A percentile compares a stretch with the other conserved stretches of the same genome.
Conservation (phyloP, 2,797 vertebrate species). For the Sarcoramphus papa region DNA sequence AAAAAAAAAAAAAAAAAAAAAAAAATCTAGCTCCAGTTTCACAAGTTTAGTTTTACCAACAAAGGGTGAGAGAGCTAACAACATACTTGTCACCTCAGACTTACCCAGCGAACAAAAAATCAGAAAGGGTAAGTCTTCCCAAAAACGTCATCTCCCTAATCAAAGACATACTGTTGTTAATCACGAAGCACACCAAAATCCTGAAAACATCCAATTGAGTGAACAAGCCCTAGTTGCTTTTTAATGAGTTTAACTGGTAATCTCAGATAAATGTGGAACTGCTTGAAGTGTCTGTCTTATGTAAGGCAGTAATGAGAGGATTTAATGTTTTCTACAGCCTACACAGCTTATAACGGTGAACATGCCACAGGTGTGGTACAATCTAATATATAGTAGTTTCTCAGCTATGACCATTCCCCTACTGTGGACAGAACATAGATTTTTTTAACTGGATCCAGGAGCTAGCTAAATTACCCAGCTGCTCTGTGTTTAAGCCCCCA, state of each 20-base stretch:
- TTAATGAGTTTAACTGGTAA: slow-evolving; percentile 68
- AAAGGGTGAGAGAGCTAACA: not conserved
- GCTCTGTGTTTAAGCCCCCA: slow-evolving; percentile 72
- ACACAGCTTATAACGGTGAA: not conserved
- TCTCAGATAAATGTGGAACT: slow-evolving; percentile 63
- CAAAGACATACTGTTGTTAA: slow-evolving; percentile 54
- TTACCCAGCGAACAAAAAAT: not conserved
- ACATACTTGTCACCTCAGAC: not conserved
- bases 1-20: not conserved
- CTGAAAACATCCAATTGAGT: slow-evolving; percentile 27
- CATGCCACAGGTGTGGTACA: slow-evolving; percentile 69
- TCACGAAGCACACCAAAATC: slow-evolving; percentile 20
- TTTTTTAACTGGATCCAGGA: slow-evolving; percentile 78
- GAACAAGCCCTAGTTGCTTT: slow-evolving; percentile 46
- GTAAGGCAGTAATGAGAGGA: slow-evolving; percentile 63
- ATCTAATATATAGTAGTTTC: not conserved
- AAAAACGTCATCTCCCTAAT: slow-evolving; percentile 51
- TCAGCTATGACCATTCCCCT: slow-evolving; percentile 61
- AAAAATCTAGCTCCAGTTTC: slow-evolving; percentile 17
- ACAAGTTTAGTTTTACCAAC: slow-evolving; percentile 27
- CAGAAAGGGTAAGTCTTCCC: slow-evolving; percentile 39
- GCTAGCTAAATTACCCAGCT: slow-evolving; percentile 75
- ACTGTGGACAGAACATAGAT: slow-evolving; percentile 72
- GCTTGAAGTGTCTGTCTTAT: slow-evolving; percentile 54
- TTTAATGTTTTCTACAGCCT: slow-evolving; percentile 53